Base-by-base conservation (phyloP, 2,888 invertebrate genomes). In the Rapana venosa region DNA sequence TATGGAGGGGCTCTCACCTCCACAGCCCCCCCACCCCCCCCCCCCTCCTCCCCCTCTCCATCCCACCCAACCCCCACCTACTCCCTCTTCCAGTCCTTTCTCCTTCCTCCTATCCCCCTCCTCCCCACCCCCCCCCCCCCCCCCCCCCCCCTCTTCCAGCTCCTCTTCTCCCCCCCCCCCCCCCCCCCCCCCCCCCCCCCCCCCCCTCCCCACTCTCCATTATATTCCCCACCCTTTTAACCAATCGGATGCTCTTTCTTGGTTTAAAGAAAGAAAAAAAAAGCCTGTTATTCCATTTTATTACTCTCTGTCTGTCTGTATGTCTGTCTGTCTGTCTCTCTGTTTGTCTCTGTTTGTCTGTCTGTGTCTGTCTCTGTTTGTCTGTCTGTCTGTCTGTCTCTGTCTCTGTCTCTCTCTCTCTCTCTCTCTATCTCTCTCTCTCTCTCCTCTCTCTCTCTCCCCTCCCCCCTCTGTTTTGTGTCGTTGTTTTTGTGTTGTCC, bases 1-100 rank as follows among this genome's bases (percentile, higher is more conserved):
- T 89, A 89, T 89, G 85, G 89, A 74, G 61, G n/a, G 22, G 22
- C 47, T 87, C 74, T 26, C 87, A 36, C 36, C 87, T 17, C 8
- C 74, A 22, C 74, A n/a, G 22, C 13, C 2, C 35, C 8, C 35
- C 87, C 58, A 26, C 85, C 11, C 13, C 30, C 61, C 77, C 47
- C 30, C 11, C 58, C 30, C 84, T 30, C 85, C 4, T 35, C 32
- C 47, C 61, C 22, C 1, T 11, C 11, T 22, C 26, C 13, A n/a
- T n/a, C n/a, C n/a, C n/a, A n/a, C n/a, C n/a, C n/a, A n/a, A n/a
- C n/a, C n/a, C 26, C 47, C 13, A 47, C 47, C 85, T 47, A 1
- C n/a, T 2, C 47, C 47, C 13, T 47, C 47, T 26, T 13, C 79
- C 11, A 15, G 4, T 13, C 32, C 32, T 81, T 13, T 35, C 79